These are phyloP conservation scores for Plebejus argus DNA, from an alignment of 2,888 invertebrate genomes.

Conservation along the genomic window DNA sequence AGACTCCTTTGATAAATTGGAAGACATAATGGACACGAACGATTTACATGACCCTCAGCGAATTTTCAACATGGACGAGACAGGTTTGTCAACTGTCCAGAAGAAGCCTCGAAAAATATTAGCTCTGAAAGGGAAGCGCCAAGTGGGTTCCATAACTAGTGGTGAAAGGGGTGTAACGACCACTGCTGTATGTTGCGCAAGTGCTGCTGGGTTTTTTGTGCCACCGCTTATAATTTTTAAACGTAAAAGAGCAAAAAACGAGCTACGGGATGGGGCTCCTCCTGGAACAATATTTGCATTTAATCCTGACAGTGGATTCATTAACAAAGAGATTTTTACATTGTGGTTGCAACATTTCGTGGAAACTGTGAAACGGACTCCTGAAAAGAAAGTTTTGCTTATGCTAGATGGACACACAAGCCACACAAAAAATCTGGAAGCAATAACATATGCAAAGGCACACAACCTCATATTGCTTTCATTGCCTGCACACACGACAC, in stretches of 20 bases:
- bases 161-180: slow-evolving; percentile 29
- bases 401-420: slow-evolving; percentile 20
- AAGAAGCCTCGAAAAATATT: slow-evolving; percentile 31
- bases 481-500: slow-evolving; percentile 42
- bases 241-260: not conserved
- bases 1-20: slow-evolving; percentile 29
- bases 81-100: slow-evolving; percentile 32
- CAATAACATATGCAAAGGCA: slow-evolving; percentile 39
- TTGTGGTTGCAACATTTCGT: too few species aligned
- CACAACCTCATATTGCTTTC: slow-evolving; percentile 40
- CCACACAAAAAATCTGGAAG: slow-evolving; percentile 42
- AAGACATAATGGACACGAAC: slow-evolving; percentile 27
- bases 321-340: too few species aligned
- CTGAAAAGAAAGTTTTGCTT: too few species aligned
- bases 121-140: slow-evolving; percentile 32
- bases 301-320: not conserved
- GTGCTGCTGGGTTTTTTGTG: slow-evolving; percentile 12
- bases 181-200: slow-evolving; percentile 24
- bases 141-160: slow-evolving; percentile 33
- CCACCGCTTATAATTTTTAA: slow-evolving; percentile 12
- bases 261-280: not conserved
- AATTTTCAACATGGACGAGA: slow-evolving; percentile 34
- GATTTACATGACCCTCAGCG: slow-evolving; percentile 1
- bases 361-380: too few species aligned
- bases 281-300: slow-evolving; percentile 4